Percentiles rank a stretch among this genome's conserved stretches.
Evolutionary conservation across 2,113 vertebrate genomes (phyloP).

Genomic region (Caloenas nicobarica): DNA sequence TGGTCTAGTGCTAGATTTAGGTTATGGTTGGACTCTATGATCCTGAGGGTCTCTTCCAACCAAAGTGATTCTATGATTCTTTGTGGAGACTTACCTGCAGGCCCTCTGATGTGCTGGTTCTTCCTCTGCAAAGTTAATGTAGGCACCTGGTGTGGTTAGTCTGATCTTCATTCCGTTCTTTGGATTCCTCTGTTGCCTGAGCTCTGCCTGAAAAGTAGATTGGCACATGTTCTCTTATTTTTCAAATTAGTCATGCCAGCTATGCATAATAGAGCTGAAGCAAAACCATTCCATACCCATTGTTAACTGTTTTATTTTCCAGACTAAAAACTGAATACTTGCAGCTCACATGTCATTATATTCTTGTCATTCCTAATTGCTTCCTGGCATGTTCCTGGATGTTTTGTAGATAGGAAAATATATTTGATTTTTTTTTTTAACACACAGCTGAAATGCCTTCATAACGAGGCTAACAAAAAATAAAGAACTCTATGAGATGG

Average conservation of each 20-base stretch:
- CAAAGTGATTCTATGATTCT: not conserved
- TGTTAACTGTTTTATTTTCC: constrained; percentile 46
- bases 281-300: constrained; percentile 30
- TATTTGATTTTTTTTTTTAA: not conserved
- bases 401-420: constrained; percentile 3
- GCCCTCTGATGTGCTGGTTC: rapidly evolving
- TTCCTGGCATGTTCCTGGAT: constrained; percentile 14
- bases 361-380: constrained; percentile 39
- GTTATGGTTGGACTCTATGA: too few species aligned
- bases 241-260: constrained; percentile 43
- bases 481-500: not conserved
- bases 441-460: not conserved
- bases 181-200: not conserved
- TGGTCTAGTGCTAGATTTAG: too few species aligned
- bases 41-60: too few species aligned
- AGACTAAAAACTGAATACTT: constrained; percentile 33
- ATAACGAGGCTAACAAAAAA: not conserved
- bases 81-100: not conserved
- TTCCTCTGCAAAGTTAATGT: not conserved
- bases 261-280: constrained; percentile 31
- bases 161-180: not conserved
- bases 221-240: constrained; percentile 12
- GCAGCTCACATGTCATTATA: constrained; percentile 37
- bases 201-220: not conserved
- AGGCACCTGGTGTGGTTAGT: not conserved